Evolutionary conservation across 2,797 vertebrate genomes (phyloP).

Genomic region (Pantherophis vulpinus): DNA sequence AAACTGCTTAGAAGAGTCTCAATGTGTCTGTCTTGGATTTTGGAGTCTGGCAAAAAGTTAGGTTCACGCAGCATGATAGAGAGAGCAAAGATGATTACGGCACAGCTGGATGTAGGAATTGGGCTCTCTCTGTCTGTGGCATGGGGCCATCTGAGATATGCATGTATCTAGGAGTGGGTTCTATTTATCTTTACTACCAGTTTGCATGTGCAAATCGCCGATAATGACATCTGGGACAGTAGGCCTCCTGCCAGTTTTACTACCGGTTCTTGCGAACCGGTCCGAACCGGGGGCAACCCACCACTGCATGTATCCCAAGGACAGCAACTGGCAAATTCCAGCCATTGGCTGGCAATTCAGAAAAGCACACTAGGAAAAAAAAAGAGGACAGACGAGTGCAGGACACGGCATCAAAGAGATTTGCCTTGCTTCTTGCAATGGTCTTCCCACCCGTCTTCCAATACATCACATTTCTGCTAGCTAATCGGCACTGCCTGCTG

Average conservation of each 20-base stretch:
- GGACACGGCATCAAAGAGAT: neutral
- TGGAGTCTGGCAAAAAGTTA: neutral
- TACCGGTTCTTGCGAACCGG: too few species aligned
- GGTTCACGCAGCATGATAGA: neutral
- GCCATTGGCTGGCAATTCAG: neutral
- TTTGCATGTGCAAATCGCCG: too few species aligned
- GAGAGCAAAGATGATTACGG: neutral
- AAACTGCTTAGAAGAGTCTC: neutral
- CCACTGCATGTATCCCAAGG: neutral
- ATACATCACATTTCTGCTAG: neutral
- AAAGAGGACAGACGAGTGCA: neutral
- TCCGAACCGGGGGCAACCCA: too few species aligned
- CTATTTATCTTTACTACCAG: too few species aligned
- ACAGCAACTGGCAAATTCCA: neutral
- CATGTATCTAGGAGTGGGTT: neutral
- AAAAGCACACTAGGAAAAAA: neutral
- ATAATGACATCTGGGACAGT: too few species aligned
- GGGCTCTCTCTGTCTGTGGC: neutral
- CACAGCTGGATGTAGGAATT: neutral
- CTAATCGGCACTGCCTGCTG: slow-evolving; percentile 9
- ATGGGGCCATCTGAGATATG: neutral
- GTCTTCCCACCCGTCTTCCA: neutral
- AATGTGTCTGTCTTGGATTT: neutral
- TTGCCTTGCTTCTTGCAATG: neutral
- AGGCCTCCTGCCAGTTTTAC: too few species aligned